Evolutionary conservation across 2,888 invertebrate genomes (phyloP), one percentile per base, ranked within the genome.

Genomic region (Sphecodes monilicornis): DNA sequence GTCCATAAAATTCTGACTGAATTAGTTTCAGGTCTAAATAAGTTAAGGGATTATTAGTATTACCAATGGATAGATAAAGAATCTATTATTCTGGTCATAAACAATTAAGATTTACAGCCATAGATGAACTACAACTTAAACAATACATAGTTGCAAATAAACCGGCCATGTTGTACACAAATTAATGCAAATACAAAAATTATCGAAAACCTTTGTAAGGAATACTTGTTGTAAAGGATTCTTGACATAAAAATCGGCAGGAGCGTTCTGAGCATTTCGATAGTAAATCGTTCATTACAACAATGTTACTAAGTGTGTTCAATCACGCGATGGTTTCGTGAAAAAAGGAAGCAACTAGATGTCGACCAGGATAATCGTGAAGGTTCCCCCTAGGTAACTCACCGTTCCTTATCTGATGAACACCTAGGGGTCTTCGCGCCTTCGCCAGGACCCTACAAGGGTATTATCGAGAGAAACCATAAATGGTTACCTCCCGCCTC

Each of bases 391-490:
- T n/a, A 29, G 78, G 69, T 81, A 76, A 74, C 70, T 71, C 70
- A 32, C 50, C 60, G 84, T 78, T 76, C 76, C 74, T 82, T 86
- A 82, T 82, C 86, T 82, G 82, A 85, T 60, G 78, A 75, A 68
- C 78, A 80, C 78, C 70, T 80, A 76, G 78, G 50, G 80, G 85
- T 85, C 85, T 85, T 85, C 85, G 70, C 80, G 64, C 64, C 64
- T 64, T 64, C 32, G 10, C 32, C 32, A 18, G 64, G 29, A 32
- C 64, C 64, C 70, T 69, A 60, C 68, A 71, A 70, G 76, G 75
- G 84, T 81, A 81, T 84, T 84, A 86, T 76, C 81, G 70, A 32
- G 32, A 13, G 87, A 87, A 87, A 78, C 87, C 86, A 71, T 75
- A 83, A 80, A 86, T 50, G 66, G 70, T 36, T 57, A n/a, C 76